Conservation (phyloP, 2,888 invertebrate species). For the Cancer borealis region DNA sequence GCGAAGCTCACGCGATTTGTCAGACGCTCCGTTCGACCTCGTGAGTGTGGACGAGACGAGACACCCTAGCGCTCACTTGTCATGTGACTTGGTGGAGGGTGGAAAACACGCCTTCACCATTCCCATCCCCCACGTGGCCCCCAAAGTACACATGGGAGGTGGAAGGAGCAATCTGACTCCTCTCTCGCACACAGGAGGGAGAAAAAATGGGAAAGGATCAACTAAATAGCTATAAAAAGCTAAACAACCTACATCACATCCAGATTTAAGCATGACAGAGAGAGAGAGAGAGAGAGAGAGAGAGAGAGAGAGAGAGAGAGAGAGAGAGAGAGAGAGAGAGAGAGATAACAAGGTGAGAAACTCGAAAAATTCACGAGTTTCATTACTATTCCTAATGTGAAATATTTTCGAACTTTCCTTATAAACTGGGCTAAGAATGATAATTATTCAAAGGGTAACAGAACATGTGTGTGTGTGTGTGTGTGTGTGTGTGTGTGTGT, state of each 20-base stretch:
- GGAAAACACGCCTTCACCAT: not conserved
- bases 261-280: not conserved
- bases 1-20: not conserved
- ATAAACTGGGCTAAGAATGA: not conserved
- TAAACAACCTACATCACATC: constrained; percentile 20
- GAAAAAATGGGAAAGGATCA: not conserved
- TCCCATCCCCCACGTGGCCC: constrained; percentile 14
- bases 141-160: constrained; percentile 24
- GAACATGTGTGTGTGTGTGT: not conserved
- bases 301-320: constrained; percentile 34
- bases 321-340: constrained; percentile 45
- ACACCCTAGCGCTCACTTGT: not conserved
- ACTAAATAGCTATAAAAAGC: not conserved
- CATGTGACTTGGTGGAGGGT: constrained; percentile 16
- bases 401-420: not conserved
- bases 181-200: not conserved
- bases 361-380: not conserved
- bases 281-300: constrained; percentile 24
- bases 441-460: not conserved
- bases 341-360: not conserved
- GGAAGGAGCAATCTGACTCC: not conserved
- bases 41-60: constrained; percentile 2
- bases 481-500: not conserved
- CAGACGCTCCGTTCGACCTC: not conserved
- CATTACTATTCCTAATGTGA: not conserved